Percentiles rank a stretch among this genome's conserved stretches.
phyloP scores from a whole-genome alignment of 2,797 vertebrate genomes.

The Spatula clypeata region DNA sequence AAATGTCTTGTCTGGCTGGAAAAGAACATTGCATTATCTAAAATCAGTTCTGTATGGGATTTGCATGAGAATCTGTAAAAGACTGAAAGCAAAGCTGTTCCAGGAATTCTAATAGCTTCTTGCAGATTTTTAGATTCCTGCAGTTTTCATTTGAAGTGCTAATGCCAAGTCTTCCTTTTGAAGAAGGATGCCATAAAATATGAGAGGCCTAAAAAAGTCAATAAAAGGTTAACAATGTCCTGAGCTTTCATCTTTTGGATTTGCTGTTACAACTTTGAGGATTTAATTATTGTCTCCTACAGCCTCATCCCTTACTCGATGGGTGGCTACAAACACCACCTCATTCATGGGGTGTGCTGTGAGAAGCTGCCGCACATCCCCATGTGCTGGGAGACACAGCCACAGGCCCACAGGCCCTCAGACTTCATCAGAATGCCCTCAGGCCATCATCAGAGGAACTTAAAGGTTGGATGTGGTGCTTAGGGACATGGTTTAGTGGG shows the following conservation, averaged over 20 bases:
- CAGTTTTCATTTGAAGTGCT: neutral
- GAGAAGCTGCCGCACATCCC: neutral
- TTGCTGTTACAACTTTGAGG: neutral
- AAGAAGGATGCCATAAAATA: neutral
- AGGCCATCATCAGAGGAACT: neutral
- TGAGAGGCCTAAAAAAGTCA: neutral
- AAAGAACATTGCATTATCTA: neutral
- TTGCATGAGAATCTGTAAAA: neutral
- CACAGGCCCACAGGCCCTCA: neutral
- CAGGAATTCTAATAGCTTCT: neutral
- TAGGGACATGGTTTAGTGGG: no score
- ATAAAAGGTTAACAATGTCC: neutral
- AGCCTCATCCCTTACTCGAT: neutral
- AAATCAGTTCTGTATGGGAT: neutral
- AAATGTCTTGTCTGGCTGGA: neutral
- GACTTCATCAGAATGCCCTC: no score
- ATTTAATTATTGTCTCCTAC: neutral
- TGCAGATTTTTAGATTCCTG: neutral
- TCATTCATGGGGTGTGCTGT: fast-evolving
- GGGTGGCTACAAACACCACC: fast-evolving
- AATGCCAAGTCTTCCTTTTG: neutral
- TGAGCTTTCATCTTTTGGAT: neutral
- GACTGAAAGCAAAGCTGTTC: neutral
- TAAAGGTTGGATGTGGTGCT: no score
- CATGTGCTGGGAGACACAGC: fast-evolving